Evolutionary conservation across 2,113 vertebrate genomes (phyloP).

Genomic region (Elephantulus edwardii): DNA sequence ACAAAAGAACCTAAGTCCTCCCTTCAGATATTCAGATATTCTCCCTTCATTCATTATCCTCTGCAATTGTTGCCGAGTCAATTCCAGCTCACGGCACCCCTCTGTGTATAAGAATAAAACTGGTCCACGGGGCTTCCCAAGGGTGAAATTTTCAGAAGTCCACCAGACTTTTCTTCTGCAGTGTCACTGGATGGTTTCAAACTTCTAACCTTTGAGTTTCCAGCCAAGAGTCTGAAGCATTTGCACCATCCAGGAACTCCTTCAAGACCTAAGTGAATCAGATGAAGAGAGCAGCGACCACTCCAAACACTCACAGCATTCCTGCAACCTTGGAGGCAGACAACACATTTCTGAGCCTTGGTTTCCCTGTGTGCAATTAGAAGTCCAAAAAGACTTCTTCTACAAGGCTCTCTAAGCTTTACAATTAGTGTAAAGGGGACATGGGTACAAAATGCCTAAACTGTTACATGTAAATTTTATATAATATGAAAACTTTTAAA

Average conservation of each 20-base stretch:
- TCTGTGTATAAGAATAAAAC: background rate
- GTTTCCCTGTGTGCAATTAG: background rate
- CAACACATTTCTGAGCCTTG: background rate
- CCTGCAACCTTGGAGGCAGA: background rate
- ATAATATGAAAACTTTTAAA: background rate
- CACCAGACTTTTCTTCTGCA: background rate
- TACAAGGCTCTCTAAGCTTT: background rate
- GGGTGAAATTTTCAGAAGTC: background rate
- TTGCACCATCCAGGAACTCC: background rate
- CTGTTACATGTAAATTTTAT: background rate
- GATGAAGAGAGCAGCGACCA: background rate
- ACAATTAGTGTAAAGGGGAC: background rate
- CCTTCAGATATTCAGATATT: slow-evolving; percentile 6
- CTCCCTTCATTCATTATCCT: background rate
- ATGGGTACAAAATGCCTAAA: background rate
- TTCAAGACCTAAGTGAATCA: background rate
- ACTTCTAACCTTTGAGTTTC: background rate
- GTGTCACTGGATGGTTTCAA: background rate
- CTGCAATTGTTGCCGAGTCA: background rate
- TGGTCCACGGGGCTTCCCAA: background rate
- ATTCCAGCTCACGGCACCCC: too few species aligned
- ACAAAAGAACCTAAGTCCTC: background rate
- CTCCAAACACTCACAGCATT: background rate
- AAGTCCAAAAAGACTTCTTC: background rate
- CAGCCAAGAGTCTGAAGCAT: background rate